These are phyloP conservation scores for Armadillidium nasatum DNA, from an alignment of 1,140 invertebrate genomes.

Conservation along the genomic window DNA sequence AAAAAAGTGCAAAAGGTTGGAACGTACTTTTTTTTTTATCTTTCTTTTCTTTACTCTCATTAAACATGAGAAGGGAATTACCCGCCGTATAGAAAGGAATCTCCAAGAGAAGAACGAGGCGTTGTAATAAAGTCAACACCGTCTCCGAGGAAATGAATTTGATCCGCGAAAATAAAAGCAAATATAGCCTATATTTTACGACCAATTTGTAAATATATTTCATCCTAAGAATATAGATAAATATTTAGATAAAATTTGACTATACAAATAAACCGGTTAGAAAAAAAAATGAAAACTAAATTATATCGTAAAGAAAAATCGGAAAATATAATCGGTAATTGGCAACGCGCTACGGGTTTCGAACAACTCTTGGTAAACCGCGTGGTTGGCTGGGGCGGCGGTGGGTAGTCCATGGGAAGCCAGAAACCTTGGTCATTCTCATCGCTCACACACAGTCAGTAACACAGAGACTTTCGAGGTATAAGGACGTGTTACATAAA, in stretches of 20 bases:
- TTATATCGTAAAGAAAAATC: too few relatives aligned
- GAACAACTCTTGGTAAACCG: slow-evolving; percentile 3
- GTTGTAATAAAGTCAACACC: background rate
- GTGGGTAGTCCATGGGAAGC: slow-evolving; percentile 7
- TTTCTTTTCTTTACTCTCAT: background rate
- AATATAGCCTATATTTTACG: too few relatives aligned
- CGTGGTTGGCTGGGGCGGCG: background rate
- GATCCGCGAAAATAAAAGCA: too few relatives aligned
- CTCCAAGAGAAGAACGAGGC: background rate
- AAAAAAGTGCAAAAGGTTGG: too few relatives aligned
- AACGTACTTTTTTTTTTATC: too few relatives aligned
- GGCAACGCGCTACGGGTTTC: background rate
- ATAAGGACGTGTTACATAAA: background rate
- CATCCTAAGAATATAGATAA: too few relatives aligned
- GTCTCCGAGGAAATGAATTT: background rate
- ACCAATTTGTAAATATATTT: too few relatives aligned
- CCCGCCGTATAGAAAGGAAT: background rate
- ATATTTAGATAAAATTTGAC: too few relatives aligned
- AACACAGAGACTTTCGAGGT: background rate
- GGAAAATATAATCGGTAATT: too few relatives aligned
- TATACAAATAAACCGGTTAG: too few relatives aligned
- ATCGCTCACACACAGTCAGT: background rate
- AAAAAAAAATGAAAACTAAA: too few relatives aligned
- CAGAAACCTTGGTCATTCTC: slow-evolving; percentile 1
- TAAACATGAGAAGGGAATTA: background rate